A percentile compares a stretch with the other conserved stretches of the same genome.
These are phyloP conservation scores for Watsonalla cultraria DNA, from an alignment of 2,888 invertebrate species.

Conservation along the genomic window DNA sequence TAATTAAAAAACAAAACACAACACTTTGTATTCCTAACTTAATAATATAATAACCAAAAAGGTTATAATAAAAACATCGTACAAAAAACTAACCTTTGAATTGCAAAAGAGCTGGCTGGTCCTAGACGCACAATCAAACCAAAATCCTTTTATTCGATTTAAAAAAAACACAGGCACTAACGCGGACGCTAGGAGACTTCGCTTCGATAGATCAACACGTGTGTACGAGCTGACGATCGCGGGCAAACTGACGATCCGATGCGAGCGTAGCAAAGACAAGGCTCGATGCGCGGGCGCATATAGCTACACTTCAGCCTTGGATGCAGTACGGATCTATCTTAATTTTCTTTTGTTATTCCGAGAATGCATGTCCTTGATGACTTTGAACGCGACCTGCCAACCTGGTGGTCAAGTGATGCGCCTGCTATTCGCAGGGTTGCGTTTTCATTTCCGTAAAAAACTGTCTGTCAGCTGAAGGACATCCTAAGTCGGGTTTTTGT, in stretches of 20 bases:
- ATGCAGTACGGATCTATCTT: slow-evolving; percentile 64
- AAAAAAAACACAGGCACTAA: slow-evolving; percentile 33
- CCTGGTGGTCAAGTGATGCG: too few species aligned
- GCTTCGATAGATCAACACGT: slow-evolving; percentile 19
- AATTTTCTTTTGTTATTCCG: slow-evolving; percentile 24
- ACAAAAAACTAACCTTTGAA: slow-evolving; percentile 35
- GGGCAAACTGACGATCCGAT: slow-evolving; percentile 28
- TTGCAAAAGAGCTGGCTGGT: slow-evolving; percentile 42
- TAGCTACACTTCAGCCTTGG: slow-evolving; percentile 42
- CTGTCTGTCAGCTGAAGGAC: too few species aligned
- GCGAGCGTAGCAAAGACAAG: slow-evolving; percentile 43
- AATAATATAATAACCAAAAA: slow-evolving; percentile 1
- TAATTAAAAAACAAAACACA: too few species aligned
- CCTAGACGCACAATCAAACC: slow-evolving; percentile 44
- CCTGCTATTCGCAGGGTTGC: too few species aligned
- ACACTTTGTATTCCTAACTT: background rate
- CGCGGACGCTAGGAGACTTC: slow-evolving; percentile 10
- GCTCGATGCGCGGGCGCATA: slow-evolving; percentile 41
- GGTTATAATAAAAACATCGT: slow-evolving; percentile 2
- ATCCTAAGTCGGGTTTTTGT: too few species aligned
- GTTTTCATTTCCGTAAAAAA: too few species aligned
- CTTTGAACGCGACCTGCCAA: too few species aligned
- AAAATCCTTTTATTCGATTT: slow-evolving; percentile 37
- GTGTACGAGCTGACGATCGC: slow-evolving; percentile 7
- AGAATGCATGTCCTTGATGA: slow-evolving; percentile 5